Evolutionary conservation across 2,113 vertebrate genomes (phyloP).

Genomic region (Eulacestoma nigropectus): DNA sequence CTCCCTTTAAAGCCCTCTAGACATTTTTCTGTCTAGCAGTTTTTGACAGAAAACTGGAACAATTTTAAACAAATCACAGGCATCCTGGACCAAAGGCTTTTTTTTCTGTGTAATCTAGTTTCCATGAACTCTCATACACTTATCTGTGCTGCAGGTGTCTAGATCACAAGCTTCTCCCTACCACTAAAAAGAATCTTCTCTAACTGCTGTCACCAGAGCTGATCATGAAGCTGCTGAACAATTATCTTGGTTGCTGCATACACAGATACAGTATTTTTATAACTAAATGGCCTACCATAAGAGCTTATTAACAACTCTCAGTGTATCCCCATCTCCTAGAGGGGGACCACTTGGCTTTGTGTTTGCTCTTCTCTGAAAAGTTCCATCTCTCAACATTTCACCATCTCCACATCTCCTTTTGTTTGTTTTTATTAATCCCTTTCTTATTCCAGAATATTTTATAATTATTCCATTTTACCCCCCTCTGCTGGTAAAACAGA

Average conservation of each 20-base stretch:
- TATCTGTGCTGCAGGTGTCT: background rate
- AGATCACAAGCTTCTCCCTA: background rate
- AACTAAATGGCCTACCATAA: background rate
- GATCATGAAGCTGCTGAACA: background rate
- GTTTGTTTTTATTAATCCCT: background rate
- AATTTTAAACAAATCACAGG: background rate
- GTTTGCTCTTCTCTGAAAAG: background rate
- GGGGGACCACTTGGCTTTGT: background rate
- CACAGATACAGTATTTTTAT: background rate
- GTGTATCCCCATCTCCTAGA: background rate
- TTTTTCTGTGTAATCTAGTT: background rate
- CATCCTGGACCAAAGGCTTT: background rate
- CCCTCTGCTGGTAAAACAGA: slow-evolving; percentile 34
- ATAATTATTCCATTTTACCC: background rate
- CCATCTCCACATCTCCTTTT: background rate
- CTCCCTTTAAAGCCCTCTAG: background rate
- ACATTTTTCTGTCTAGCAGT: background rate
- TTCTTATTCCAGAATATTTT: background rate
- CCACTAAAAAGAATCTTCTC: background rate
- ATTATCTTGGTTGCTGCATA: background rate
- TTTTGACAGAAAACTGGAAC: background rate
- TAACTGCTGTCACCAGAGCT: background rate
- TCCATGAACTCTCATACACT: background rate
- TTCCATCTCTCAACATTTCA: background rate
- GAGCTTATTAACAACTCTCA: background rate